Base-by-base conservation (phyloP, 2,888 invertebrate species). In the Cryptosula pallasiana region DNA sequence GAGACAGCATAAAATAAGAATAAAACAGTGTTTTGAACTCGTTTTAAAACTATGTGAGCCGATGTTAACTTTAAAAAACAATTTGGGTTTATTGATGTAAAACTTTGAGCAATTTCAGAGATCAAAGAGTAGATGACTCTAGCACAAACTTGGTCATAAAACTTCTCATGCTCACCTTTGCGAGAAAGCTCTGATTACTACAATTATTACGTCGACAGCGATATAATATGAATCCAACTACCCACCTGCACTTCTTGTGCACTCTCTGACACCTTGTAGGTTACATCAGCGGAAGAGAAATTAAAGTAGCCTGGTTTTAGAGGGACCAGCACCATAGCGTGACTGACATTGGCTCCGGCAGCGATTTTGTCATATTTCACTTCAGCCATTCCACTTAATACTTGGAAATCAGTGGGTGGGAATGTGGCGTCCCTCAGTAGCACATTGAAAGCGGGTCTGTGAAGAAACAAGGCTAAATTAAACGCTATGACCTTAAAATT, bases 241-340 rank as follows among this genome's bases (percentile, higher is more conserved):
- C 75, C 70, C 76, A 84, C 84, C 80, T 81, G 81, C 83, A 90
- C 90, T 85, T 90, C 89, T 78, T 89, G 87, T 54, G 91, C 88
- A 55, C 82, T 81, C 86, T 95, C 95, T 75, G 90, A 90, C 69
- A 91, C 88, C 79, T 90, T 91, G 87, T 99, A 99, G 63, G 90
- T 90, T 72, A 96, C 89, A 86, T 95, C 93, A 75, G 98, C 98
- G 71, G 96, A 91, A 1, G 96, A 93, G 85, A 99, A 98, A 86
- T 99, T 99, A 88, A 95, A 97, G 84, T 94, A 93, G 35, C 98
- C 98, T 81, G 89, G 93, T 81, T 90, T 91, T 79, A 91, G 91
- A 1, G 98, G 97, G 75, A 92, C 88, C 16, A 98, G 91, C 5
- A 98, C 92, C 27, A 95, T 92, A 1, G 94, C 92, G 84, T 99